A percentile compares a stretch with the other conserved stretches of the same genome.
Evolutionary conservation across 2,797 vertebrate species (phyloP).

Genomic region (Nyctalus aviator): DNA sequence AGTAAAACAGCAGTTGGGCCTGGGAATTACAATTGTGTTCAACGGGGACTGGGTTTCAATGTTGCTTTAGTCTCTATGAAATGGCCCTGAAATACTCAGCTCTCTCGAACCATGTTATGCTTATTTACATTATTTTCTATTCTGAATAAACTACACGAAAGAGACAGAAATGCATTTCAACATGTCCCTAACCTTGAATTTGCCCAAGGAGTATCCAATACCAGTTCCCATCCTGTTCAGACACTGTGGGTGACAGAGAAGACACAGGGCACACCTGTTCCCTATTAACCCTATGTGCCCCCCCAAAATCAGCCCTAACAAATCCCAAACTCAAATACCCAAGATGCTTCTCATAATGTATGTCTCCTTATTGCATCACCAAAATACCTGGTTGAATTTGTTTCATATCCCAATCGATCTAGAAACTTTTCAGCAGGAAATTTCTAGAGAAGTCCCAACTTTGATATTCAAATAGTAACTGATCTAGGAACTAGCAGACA

Average conservation of each 20-base stretch:
- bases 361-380: background rate
- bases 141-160: slow-evolving; percentile 12
- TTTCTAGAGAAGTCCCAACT: background rate
- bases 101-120: background rate
- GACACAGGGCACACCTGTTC: background rate
- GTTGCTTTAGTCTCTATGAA: background rate
- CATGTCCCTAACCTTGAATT: background rate
- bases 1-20: slow-evolving; percentile 6
- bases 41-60: background rate
- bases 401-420: background rate
- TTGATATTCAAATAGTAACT: slow-evolving; percentile 15
- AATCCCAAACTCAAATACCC: background rate
- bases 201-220: background rate
- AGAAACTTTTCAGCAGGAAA: slow-evolving; percentile 16
- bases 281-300: background rate
- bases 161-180: slow-evolving; percentile 34
- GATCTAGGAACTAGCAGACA: background rate
- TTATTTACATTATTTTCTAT: slow-evolving; percentile 65
- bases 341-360: background rate
- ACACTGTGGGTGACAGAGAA: background rate
- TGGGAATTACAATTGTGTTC: background rate
- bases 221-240: background rate
- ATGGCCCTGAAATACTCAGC: background rate
- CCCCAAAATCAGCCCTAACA: background rate
- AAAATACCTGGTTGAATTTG: slow-evolving; percentile 16